A percentile compares a stretch with the other conserved stretches of the same genome.
Conservation (phyloP, 2,888 invertebrate species). For the Nowickia ferox region DNA sequence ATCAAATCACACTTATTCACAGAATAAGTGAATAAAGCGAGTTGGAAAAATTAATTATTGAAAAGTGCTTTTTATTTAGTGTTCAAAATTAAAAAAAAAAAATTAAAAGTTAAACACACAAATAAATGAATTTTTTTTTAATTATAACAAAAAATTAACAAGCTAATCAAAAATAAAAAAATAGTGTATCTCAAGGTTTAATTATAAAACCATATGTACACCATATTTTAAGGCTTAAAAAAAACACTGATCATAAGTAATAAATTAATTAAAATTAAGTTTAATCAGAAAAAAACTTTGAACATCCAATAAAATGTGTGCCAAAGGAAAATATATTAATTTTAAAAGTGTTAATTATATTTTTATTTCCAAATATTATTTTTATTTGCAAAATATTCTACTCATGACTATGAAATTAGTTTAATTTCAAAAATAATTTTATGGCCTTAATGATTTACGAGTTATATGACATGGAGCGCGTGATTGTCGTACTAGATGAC, state of each 20-base stretch:
- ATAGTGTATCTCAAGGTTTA: background rate
- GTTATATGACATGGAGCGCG: too few species aligned
- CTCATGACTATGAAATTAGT: too few species aligned
- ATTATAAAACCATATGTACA: constrained; percentile 40
- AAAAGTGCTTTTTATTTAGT: background rate
- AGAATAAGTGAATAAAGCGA: background rate
- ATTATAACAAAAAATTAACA: background rate
- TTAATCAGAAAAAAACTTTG: background rate
- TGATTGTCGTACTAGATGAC: too few species aligned
- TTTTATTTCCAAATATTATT: too few species aligned
- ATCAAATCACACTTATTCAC: background rate
- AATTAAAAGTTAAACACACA: background rate
- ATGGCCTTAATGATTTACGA: too few species aligned
- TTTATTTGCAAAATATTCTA: too few species aligned
- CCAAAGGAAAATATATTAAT: too few species aligned
- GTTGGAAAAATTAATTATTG: constrained; percentile 9
- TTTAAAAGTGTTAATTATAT: too few species aligned
- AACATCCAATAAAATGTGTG: too few species aligned
- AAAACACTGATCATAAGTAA: too few species aligned
- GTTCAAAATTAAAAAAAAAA: background rate
- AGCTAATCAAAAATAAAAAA: background rate
- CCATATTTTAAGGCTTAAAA: background rate
- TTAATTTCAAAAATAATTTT: too few species aligned
- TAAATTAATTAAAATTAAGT: background rate
- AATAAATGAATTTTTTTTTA: background rate